phyloP scores from a whole-genome alignment of 2,113 vertebrate genomes.

The Neodon shergylaensis region DNA sequence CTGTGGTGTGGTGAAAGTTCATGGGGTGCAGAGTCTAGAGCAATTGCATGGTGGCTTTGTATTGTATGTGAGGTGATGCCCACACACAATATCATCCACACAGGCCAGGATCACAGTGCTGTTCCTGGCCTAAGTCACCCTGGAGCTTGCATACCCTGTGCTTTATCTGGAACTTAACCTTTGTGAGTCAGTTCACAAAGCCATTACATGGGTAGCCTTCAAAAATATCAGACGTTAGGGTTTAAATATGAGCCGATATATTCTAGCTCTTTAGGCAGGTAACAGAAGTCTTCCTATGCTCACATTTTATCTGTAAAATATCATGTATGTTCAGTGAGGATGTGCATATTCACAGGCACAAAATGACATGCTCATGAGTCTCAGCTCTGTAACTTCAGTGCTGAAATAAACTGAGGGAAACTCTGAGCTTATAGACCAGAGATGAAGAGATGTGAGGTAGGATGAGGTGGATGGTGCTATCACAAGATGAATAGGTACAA shows the following conservation, averaged over 20 bases:
- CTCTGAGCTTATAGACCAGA: not conserved
- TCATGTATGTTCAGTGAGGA: not conserved
- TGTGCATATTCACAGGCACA: not conserved
- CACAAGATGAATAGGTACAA: not conserved
- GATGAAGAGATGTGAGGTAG: not conserved
- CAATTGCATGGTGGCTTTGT: not conserved
- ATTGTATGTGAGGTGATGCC: not conserved
- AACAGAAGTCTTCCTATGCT: not conserved
- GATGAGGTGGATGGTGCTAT: not conserved
- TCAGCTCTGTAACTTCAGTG: not conserved
- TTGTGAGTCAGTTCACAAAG: not conserved
- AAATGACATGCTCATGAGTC: rapidly evolving
- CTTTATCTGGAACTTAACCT: not conserved
- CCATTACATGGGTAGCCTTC: not conserved
- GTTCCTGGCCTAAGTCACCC: not conserved
- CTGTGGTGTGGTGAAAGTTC: not conserved
- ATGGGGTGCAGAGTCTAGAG: not conserved
- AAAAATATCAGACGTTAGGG: not conserved
- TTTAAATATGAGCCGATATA: not conserved
- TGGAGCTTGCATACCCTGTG: not conserved
- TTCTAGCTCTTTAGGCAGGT: not conserved
- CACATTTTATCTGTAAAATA: not conserved
- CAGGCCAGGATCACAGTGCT: not conserved
- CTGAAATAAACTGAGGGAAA: not conserved
- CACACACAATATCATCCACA: not conserved